Base-by-base conservation (phyloP, 2,113 vertebrate species). In the Rhea americana region DNA sequence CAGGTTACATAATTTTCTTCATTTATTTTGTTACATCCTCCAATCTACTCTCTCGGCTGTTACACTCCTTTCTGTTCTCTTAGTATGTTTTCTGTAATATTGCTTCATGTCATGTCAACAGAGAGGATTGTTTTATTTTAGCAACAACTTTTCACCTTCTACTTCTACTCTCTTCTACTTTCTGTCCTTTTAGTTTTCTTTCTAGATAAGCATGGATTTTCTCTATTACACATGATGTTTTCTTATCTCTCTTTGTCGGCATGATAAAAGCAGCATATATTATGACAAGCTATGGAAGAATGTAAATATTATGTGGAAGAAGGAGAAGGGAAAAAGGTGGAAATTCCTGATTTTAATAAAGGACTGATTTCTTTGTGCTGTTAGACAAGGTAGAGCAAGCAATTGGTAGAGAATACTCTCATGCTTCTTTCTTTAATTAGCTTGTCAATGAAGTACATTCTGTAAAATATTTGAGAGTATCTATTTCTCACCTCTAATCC, bases 401-500 rank as follows among this genome's bases (percentile, higher is more conserved):
- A 72, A 56, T 0, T 56, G 20, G 11, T 22, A 78, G 20, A 39
- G 51, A 68, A 65, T 5, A 56, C 13, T 81, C 73, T 80, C 7
- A 82, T 32, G 18, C 13, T 72, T 88, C 8, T 63, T 71, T 24
- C 56, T 73, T 72, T 3, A 24, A 62, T 26, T 37, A 70, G 28
- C 53, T 91, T 82, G 32, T 32, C 21, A 63, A 74, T 63, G 13
- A 85, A 45, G 43, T 56, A 63, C 41, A 10, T 30, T 83, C 25
- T 43, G 18, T 7, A 43, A 56, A 63, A 20, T 26, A 26, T 2
- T 81, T 35, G 25, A 56, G 45, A 41, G 45, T 56, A 35, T 16
- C 5, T 17, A 9, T 17, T 61, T 66, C 97, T 98, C 96, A 99
- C 99, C 98, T 99, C 99, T 97, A 99, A 98, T 70, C 99, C 99